Evolutionary conservation across 2,888 invertebrate genomes (phyloP).

Genomic region (Lasioglossum zephyrum): DNA sequence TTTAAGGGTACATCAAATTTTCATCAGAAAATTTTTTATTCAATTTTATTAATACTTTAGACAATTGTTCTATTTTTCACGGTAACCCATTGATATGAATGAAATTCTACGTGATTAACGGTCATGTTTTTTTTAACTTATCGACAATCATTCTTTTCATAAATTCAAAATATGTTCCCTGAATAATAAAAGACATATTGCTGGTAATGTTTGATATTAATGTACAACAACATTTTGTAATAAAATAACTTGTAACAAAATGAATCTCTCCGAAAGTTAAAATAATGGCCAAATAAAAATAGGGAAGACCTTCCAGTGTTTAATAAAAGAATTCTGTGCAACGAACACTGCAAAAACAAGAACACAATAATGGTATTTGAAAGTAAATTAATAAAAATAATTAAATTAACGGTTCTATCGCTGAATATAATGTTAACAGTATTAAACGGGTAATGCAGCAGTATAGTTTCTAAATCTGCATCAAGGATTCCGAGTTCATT

Average conservation of each 20-base stretch:
- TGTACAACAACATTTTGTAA: too few species aligned
- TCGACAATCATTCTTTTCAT: not conserved
- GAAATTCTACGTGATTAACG: not conserved
- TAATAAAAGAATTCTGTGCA: not conserved
- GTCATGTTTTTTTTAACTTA: not conserved
- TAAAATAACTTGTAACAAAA: not conserved
- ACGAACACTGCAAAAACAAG: not conserved
- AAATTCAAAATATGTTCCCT: not conserved
- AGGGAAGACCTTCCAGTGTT: not conserved
- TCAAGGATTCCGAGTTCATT: not conserved
- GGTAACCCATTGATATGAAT: not conserved
- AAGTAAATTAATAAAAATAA: not conserved
- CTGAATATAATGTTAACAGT: not conserved
- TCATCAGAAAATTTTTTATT: not conserved
- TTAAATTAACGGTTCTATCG: not conserved
- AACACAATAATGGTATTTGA: accelerated
- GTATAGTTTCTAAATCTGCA: not conserved
- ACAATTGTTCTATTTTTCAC: not conserved
- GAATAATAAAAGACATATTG: not conserved
- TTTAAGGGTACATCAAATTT: not conserved
- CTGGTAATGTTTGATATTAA: too few species aligned
- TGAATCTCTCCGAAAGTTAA: not conserved
- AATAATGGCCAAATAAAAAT: not conserved
- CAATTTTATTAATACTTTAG: not conserved
- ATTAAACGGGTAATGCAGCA: not conserved